Evolutionary conservation across 2,797 vertebrate genomes (phyloP), one percentile per base, ranked within the genome.

Genomic region (Erpetoichthys calabaricus): DNA sequence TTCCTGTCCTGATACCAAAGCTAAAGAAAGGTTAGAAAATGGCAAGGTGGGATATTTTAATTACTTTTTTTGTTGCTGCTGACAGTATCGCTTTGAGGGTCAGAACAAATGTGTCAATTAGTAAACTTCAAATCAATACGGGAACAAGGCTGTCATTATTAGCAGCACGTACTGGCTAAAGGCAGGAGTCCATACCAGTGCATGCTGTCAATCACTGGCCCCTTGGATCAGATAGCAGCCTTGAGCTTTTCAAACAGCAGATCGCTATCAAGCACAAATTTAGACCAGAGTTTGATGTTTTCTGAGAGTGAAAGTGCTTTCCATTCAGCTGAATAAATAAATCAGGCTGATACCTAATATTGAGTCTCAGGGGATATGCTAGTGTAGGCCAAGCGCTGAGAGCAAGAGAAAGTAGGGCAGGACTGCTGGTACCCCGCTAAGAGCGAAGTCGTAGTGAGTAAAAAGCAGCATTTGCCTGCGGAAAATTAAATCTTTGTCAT

Each of bases 1-100:
- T 25, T 25, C 25, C 25, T 25, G 25, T 25, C 2, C 25, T 25
- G 25, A 25, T 25, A 25, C 25, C 25, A 49, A n/a, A 49, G n/a
- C 7, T 49, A 49, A 49, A 3, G 47, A 49, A 49, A 49, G 47
- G 3, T n/a, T 49, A 49, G 47, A 7, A 49, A 7, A 49, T 7
- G 47, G 47, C 47, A 7, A n/a, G n/a, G 47, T 7, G 47, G 25
- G 25, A 49, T 49, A 63, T 42, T 75, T 76, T 75, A 79, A 78
- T 78, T 67, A 70, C 65, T 7, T 68, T 77, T 67, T 69, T 75
- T 49, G 47, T 49, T 70, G 63, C 60, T 55, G 60, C 69, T 69
- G 67, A 68, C 66, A 68, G 70, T 66, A 74, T 73, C 65, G 60
- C 54, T 60, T 63, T 67, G 7, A 49, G 47, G 3, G n/a, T 7